phyloP scores from a whole-genome alignment of 2,113 vertebrate genomes.

The Girardinichthys multiradiatus region DNA sequence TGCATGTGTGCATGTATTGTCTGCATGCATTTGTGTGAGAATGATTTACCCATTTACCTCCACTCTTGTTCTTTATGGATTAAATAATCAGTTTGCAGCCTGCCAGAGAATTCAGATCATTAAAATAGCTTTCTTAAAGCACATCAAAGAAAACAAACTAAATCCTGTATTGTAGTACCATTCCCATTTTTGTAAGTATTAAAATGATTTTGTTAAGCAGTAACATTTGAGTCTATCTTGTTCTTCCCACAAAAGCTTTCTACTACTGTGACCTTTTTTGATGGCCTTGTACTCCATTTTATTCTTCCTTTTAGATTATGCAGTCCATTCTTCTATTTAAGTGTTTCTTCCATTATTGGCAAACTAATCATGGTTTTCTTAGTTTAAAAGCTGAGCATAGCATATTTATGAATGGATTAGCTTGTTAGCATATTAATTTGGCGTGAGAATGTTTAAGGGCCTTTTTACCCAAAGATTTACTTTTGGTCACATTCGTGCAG shows the following conservation, averaged over 20 bases:
- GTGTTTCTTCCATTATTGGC: no score
- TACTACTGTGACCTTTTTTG: neutral
- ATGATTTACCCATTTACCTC: constrained; percentile 13
- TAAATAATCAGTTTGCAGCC: constrained; percentile 20
- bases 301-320: no score
- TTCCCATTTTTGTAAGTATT: neutral
- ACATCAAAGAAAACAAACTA: no score
- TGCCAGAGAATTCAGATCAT: constrained; percentile 23
- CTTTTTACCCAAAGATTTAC: neutral
- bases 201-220: neutral
- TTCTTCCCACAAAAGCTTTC: neutral
- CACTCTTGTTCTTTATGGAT: neutral
- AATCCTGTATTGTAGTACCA: neutral
- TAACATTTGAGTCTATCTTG: neutral
- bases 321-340: neutral
- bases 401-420: neutral
- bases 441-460: neutral
- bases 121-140: neutral
- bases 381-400: neutral
- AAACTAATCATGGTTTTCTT: neutral
- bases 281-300: neutral
- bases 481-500: neutral
- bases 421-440: neutral
- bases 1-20: neutral
- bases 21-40: neutral